phyloP scores from a whole-genome alignment of 2,113 vertebrate genomes.

The Fulica atra region DNA sequence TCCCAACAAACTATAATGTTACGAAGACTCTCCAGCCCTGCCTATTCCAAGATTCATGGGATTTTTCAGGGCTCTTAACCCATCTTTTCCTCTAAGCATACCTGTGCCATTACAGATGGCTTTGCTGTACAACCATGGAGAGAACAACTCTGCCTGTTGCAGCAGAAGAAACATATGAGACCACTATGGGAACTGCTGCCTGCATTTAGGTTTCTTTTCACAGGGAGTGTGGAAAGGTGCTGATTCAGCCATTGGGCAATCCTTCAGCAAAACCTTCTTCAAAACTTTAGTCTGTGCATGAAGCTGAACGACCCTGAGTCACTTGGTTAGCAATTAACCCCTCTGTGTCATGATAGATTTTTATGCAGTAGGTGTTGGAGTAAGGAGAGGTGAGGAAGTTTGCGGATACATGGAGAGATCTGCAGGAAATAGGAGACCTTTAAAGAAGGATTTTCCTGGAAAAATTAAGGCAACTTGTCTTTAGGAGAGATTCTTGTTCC shows the following conservation, averaged over 20 bases:
- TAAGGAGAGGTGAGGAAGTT: not conserved
- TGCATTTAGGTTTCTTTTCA: not conserved
- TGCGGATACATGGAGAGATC: not conserved
- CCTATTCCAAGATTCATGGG: not conserved
- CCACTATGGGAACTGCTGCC: fast-evolving
- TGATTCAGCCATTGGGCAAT: not conserved
- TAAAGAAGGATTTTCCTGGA: not conserved
- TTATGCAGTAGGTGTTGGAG: not conserved
- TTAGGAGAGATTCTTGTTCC: not conserved
- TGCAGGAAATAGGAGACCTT: not conserved
- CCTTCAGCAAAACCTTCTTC: not conserved
- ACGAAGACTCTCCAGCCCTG: not conserved
- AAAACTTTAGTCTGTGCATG: not conserved
- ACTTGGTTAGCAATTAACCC: not conserved
- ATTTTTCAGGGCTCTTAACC: not conserved
- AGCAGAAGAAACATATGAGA: not conserved
- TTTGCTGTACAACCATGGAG: not conserved
- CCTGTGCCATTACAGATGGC: not conserved
- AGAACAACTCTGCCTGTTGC: not conserved
- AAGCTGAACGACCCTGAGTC: not conserved
- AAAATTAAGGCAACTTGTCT: not conserved
- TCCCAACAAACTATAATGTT: not conserved
- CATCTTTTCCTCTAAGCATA: not conserved
- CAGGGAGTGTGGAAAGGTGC: fast-evolving
- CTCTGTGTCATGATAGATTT: not conserved